These are phyloP conservation scores for Drosophila greeni DNA, from an alignment of 2,888 invertebrate species.

Conservation along the genomic window DNA sequence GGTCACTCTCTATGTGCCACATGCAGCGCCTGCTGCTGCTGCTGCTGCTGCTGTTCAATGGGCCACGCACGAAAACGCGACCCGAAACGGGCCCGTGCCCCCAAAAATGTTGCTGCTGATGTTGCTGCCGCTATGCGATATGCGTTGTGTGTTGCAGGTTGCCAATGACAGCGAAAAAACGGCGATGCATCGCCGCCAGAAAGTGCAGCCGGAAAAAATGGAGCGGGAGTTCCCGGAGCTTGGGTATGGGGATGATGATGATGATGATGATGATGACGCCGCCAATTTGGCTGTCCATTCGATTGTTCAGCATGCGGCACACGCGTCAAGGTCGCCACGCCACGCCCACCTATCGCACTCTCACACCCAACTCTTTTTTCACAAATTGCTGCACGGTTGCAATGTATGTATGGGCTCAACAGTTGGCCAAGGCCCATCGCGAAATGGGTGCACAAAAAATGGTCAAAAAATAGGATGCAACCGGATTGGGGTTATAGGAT, in stretches of 20 bases:
- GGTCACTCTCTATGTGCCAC: conserved; percentile 28
- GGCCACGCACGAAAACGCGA: conserved; percentile 59
- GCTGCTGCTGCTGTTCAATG: conserved; percentile 67
- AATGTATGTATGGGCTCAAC: conserved; percentile 46
- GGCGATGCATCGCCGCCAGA: conserved; percentile 46
- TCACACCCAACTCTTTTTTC: background rate
- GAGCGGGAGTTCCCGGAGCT: conserved; percentile 16
- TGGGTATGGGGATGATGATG: conserved; percentile 1
- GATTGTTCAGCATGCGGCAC: conserved; percentile 68
- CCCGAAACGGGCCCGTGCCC: conserved; percentile 50
- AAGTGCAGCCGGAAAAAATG: conserved; percentile 49
- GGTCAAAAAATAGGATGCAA: conserved; percentile 16
- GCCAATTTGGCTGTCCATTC: conserved; percentile 54
- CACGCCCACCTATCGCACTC: conserved; percentile 1
- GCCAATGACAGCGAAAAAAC: conserved; percentile 63
- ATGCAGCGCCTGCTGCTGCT: conserved; percentile 45
- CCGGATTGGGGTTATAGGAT: background rate
- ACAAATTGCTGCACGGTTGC: conserved; percentile 29
- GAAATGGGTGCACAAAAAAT: conserved; percentile 22
- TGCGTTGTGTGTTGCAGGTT: conserved; percentile 42
- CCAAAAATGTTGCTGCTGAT: conserved; percentile 29
- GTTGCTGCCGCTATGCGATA: conserved; percentile 48
- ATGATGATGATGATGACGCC: conserved; percentile 58
- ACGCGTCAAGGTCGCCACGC: conserved; percentile 64
- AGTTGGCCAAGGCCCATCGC: conserved; percentile 46